These are phyloP conservation scores for Frieseomelitta varia DNA, from an alignment of 1,140 invertebrate genomes.

Conservation along the genomic window DNA sequence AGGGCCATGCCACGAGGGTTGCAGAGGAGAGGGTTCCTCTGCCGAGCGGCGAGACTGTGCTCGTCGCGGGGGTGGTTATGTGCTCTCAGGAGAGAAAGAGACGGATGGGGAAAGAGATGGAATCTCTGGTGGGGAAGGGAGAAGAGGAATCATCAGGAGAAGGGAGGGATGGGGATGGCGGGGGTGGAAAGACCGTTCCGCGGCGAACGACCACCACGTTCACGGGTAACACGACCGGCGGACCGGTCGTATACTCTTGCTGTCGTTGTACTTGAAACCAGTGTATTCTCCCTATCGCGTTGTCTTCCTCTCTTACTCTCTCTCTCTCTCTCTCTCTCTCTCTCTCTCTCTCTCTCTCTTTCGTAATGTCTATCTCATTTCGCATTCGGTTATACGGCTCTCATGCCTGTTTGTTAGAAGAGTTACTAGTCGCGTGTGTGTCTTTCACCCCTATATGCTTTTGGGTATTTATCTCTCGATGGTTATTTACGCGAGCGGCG, in stretches of 20 bases:
- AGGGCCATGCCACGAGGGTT: slow-evolving; percentile 62
- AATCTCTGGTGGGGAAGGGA: neutral
- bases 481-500: slow-evolving; percentile 8
- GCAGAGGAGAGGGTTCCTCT: slow-evolving; percentile 50
- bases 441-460: slow-evolving; percentile 34
- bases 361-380: no score
- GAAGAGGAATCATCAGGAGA: slow-evolving; percentile 7
- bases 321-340: no score
- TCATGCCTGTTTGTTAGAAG: neutral
- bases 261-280: slow-evolving; percentile 10
- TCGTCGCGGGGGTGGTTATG: slow-evolving; percentile 38
- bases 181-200: slow-evolving; percentile 26
- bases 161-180: neutral
- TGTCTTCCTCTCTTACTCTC: neutral
- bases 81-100: neutral
- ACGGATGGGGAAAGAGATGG: neutral
- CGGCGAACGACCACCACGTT: slow-evolving; percentile 28
- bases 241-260: slow-evolving; percentile 5
- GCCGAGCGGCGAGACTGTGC: slow-evolving; percentile 25
- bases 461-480: slow-evolving; percentile 33
- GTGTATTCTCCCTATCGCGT: neutral
- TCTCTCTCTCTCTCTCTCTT: no score
- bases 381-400: neutral
- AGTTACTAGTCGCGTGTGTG: slow-evolving; percentile 26
- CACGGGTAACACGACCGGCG: slow-evolving; percentile 32